A percentile compares a stretch with the other conserved stretches of the same genome.
Conservation (phyloP, 2,888 invertebrate species). For the Eupithecia abbreviata region DNA sequence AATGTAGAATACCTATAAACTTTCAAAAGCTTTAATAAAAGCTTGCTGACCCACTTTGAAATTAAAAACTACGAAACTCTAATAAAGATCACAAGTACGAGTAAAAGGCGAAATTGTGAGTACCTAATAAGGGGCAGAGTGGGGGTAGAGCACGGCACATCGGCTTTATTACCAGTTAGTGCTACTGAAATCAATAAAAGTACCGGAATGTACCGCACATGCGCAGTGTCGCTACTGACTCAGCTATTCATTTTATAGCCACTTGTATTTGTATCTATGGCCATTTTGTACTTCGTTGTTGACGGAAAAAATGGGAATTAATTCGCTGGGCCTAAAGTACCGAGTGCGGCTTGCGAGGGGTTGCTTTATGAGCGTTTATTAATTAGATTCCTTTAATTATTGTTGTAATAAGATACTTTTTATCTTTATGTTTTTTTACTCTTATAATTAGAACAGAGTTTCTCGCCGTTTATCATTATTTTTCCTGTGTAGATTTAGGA, state of each 20-base stretch:
- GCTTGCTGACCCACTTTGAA: conserved; percentile 38
- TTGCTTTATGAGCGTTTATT: conserved; percentile 48
- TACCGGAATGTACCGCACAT: conserved; percentile 84
- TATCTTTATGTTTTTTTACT: neutral
- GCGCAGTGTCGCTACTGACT: conserved; percentile 79
- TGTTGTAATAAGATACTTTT: neutral
- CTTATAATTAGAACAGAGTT: neutral
- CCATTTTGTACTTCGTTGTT: conserved; percentile 78
- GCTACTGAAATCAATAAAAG: conserved; percentile 89
- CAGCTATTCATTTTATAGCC: conserved; percentile 83
- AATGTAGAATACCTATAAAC: neutral
- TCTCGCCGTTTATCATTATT: neutral
- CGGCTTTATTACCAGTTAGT: conserved; percentile 85
- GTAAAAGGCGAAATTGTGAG: conserved; percentile 75
- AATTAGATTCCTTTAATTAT: conserved; percentile 25
- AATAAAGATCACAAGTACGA: conserved; percentile 79
- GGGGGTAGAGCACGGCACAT: conserved; percentile 79
- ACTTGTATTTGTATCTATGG: conserved; percentile 83
- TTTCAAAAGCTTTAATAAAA: neutral
- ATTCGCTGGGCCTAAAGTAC: conserved; percentile 67
- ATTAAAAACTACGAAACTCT: conserved; percentile 52
- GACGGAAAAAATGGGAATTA: conserved; percentile 73
- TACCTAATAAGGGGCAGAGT: conserved; percentile 80
- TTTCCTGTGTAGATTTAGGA: neutral
- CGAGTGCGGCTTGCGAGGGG: conserved; percentile 52